Base-by-base conservation (phyloP, 2,113 vertebrate genomes). In the Nycticebus coucang region DNA sequence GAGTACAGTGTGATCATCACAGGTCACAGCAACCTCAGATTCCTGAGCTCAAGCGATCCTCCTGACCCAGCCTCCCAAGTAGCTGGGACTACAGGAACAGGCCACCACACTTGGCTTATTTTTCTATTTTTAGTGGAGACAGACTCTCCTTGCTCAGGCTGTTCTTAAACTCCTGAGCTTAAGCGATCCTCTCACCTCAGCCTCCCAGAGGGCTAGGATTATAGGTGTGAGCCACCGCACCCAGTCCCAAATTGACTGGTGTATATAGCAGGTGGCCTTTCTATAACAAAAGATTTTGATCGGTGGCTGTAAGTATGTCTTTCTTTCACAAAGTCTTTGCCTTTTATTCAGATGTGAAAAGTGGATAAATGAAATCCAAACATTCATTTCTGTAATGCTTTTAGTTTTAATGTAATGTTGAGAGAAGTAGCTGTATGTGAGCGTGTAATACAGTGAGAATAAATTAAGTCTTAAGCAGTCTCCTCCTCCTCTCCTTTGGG, bases 191-290 rank as follows among this genome's bases (percentile, higher is more conserved):
- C 62, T 4, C 10, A 10, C 62, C 62, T 13, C 11, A 4, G 62
- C 62, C 62, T 64, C 62, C 60, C 26, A 64, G 26, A 12, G 62
- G 11, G 26, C 26, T 24, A 28, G 24, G 26, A 28, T 64, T 64
- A 64, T 11, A 28, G 8, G 62, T 26, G 4, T 64, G 62, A 64
- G 62, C 62, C 9, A 64, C 11, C 24, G 24, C 24, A 12, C 62
- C 24, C 62, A 0, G 0, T 9, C 62, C 12, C 50, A n/a, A 0
- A 12, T 69, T 59, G 66, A 19, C 21, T 33, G 3, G 9, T 9
- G 2, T 64, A 0, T 64, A 0, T n/a, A n/a, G 41, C 3, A 28
- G 10, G 30, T 64, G 9, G n/a, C 33, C 9, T 3, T 78, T 50
- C 28, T 74, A 13, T 21, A 55, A 45, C 28, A 37, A 79, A 80